Conservation (phyloP, 2,113 vertebrate genomes). For the Platysteira castanea region DNA sequence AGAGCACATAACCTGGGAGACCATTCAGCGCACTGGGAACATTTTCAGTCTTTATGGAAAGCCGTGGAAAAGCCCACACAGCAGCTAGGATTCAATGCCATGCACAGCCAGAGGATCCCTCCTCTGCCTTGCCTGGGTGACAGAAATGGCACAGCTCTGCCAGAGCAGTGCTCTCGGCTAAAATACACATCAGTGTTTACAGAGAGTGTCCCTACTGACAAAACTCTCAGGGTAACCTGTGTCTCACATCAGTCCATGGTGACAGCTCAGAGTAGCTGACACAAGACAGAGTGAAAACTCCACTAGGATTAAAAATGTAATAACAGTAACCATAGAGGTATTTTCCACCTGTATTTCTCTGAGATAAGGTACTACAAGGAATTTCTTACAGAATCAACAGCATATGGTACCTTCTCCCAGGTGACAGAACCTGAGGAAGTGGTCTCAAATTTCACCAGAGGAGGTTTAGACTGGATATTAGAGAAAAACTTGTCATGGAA, state of each 20-base stretch:
- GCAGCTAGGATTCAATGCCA: background rate
- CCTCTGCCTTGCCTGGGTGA: background rate
- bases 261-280: background rate
- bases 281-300: background rate
- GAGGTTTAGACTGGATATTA: background rate
- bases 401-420: background rate
- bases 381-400: background rate
- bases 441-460: background rate
- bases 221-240: background rate
- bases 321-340: background rate
- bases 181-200: background rate
- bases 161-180: background rate
- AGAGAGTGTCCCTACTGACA: background rate
- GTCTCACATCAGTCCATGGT: background rate
- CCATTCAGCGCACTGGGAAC: too few species aligned
- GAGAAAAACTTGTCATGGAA: background rate
- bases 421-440: background rate
- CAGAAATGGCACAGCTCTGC: background rate
- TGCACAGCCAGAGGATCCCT: background rate
- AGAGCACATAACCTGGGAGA: background rate
- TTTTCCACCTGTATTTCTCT: background rate
- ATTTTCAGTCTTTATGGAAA: background rate
- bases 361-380: background rate
- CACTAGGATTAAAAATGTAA: background rate
- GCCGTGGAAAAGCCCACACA: fast-evolving